Percentiles rank a stretch among this genome's conserved stretches.
Conservation (phyloP, 1,140 invertebrate genomes). For the Tetragonula clypearis region DNA sequence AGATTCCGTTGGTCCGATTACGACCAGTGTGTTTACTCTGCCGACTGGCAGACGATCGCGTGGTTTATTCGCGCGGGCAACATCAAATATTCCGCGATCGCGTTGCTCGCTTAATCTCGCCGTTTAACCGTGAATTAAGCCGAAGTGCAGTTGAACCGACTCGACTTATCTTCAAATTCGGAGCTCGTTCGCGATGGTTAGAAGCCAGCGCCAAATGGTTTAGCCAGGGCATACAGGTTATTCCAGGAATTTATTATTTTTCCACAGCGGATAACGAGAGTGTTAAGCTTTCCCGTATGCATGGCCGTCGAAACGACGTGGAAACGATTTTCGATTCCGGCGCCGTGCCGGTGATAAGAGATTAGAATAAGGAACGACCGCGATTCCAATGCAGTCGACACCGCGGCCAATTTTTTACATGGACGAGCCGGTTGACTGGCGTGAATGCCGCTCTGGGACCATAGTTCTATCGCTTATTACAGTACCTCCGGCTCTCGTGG, state of each 20-base stretch:
- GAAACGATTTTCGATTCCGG: slow-evolving; percentile 34
- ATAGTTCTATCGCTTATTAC: neutral
- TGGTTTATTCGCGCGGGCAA: neutral
- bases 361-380: slow-evolving; percentile 30
- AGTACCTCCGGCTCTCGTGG: neutral
- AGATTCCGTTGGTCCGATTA: slow-evolving; percentile 8
- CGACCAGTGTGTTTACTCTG: neutral
- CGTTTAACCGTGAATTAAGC: slow-evolving; percentile 3
- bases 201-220: no score
- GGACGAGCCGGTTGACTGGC: neutral
- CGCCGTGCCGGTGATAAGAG: slow-evolving; percentile 17
- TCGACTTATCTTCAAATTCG: neutral
- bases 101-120: neutral
- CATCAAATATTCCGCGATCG: neutral
- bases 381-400: slow-evolving; percentile 38
- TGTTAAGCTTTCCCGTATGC: slow-evolving; percentile 39
- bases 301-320: slow-evolving; percentile 17
- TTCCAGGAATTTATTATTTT: slow-evolving; percentile 24
- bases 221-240: neutral
- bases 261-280: slow-evolving; percentile 23
- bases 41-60: neutral
- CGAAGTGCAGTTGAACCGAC: no score
- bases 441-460: neutral
- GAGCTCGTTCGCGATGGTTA: neutral
- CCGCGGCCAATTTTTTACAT: slow-evolving; percentile 19